Percentiles rank a stretch among this genome's conserved stretches.
Evolutionary conservation across 2,888 invertebrate genomes (phyloP).

Genomic region (Meloe dianella): DNA sequence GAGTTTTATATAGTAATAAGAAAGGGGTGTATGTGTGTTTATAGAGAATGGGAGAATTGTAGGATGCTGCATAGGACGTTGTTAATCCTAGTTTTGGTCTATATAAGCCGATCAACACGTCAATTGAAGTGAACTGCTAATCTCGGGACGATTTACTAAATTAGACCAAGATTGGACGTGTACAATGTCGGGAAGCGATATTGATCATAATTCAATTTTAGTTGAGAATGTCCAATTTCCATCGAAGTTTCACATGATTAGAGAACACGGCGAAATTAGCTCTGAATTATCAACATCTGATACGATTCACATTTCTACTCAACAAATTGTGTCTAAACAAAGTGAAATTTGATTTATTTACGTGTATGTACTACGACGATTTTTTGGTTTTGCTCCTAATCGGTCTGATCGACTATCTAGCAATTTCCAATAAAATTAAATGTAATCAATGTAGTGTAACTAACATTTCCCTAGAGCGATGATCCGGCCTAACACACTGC

Average conservation of each 20-base stretch:
- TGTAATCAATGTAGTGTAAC: conserved; percentile 26
- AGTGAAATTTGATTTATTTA: too few species aligned
- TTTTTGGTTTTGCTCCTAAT: too few species aligned
- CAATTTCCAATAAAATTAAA: conserved; percentile 21
- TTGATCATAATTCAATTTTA: conserved; percentile 32
- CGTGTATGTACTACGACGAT: too few species aligned
- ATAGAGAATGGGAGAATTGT: background rate
- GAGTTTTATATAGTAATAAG: background rate
- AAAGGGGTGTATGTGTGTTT: conserved; percentile 1
- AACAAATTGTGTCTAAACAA: background rate
- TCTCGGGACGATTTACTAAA: conserved; percentile 46
- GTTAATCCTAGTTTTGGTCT: conserved; percentile 40
- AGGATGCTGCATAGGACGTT: conserved; percentile 22
- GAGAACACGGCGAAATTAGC: background rate
- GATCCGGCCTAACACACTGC: conserved; percentile 1
- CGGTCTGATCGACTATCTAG: too few species aligned
- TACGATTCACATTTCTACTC: conserved; percentile 7
- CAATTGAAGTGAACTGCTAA: conserved; percentile 47
- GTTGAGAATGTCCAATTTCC: conserved; percentile 10
- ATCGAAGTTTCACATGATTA: background rate
- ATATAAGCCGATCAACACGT: conserved; percentile 47
- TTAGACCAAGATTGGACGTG: conserved; percentile 42
- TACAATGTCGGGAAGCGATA: conserved; percentile 18
- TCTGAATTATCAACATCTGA: background rate
- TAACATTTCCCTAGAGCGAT: conserved; percentile 20